Evolutionary conservation across 2,797 vertebrate species (phyloP).

Genomic region (Acipenser transmontanus): DNA sequence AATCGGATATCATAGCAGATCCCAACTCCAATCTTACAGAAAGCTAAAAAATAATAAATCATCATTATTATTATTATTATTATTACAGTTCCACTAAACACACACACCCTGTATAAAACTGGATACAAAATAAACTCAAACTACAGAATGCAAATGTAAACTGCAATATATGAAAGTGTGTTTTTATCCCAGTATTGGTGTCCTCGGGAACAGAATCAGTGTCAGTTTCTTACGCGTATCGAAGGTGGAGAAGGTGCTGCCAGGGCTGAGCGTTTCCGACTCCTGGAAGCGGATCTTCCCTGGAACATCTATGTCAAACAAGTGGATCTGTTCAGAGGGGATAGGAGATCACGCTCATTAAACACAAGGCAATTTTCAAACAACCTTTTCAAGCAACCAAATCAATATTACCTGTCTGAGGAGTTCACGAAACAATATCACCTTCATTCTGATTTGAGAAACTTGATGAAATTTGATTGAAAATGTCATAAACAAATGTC

Average conservation of each 20-base stretch:
- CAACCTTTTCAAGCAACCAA: too few species aligned
- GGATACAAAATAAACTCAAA: too few species aligned
- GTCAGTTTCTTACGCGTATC: conserved; percentile 74
- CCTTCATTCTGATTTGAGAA: too few species aligned
- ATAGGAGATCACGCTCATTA: neutral
- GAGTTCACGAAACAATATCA: too few species aligned
- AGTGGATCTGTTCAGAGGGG: conserved; percentile 73
- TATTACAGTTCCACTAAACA: too few species aligned
- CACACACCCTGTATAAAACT: too few species aligned
- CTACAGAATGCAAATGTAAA: neutral
- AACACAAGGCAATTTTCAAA: too few species aligned
- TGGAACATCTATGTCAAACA: conserved; percentile 91
- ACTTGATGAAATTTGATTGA: too few species aligned
- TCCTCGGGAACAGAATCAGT: neutral
- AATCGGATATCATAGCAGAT: conserved; percentile 97
- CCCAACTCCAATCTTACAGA: conserved; percentile 92
- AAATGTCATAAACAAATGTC: too few species aligned
- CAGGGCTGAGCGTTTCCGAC: conserved; percentile 83
- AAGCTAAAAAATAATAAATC: conserved; percentile 57
- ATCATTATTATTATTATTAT: too few species aligned
- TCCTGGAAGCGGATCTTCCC: conserved; percentile 94
- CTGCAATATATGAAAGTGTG: neutral
- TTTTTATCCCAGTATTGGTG: neutral
- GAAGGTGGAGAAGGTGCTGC: conserved; percentile 76
- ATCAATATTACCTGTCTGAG: too few species aligned